Base-by-base conservation (phyloP, 1,140 invertebrate species). In the Parapsyche elsis region DNA sequence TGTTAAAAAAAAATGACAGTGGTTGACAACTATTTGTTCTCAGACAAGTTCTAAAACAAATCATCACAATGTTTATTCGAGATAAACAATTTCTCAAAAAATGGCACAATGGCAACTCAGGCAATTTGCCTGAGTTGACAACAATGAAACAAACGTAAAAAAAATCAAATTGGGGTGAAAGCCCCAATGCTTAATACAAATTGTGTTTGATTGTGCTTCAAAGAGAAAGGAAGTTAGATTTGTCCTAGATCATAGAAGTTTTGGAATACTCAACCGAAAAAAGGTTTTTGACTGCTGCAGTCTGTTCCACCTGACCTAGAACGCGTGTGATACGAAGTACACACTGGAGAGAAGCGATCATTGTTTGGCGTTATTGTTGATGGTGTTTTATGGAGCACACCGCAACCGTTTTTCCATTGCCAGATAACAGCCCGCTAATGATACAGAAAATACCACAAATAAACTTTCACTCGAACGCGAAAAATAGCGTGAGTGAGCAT, bases 261-360 rank as follows among this genome's bases (percentile, higher is more conserved):
- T n/a, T n/a, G n/a, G n/a, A n/a, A n/a, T n/a, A n/a, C n/a, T 67
- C 4, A 14, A 23, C 14, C 9, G 26, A 67, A 67, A 19, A 67
- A 67, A 67, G 9, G 24, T 67, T 26, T 1, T 24, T 4, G 19
- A 67, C 64, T 1, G 23, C 64, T 67, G 64, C 14, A 30, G 26
- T 67, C 14, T 24, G 64, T 26, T 67, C 64, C 64, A 67, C 12
- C 24, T 67, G 64, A 67, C 64, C 64, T 67, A 67, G 64, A 67
- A 67, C 64, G 24, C 24, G 24, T 67, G 64, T 67, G 64, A 67
- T 67, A 67, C 64, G 9, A 24, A 23, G 24, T 23, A 30, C 16
- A 53, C 2, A 53, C 16, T 12, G 49, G 21, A 30, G 24, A 67
- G 64, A 67, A 67, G 64, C 64, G 23, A 23, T 30, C 64, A 67